These are phyloP conservation scores for Falco punctatus DNA, from an alignment of 2,113 vertebrate species.

Conservation along the genomic window DNA sequence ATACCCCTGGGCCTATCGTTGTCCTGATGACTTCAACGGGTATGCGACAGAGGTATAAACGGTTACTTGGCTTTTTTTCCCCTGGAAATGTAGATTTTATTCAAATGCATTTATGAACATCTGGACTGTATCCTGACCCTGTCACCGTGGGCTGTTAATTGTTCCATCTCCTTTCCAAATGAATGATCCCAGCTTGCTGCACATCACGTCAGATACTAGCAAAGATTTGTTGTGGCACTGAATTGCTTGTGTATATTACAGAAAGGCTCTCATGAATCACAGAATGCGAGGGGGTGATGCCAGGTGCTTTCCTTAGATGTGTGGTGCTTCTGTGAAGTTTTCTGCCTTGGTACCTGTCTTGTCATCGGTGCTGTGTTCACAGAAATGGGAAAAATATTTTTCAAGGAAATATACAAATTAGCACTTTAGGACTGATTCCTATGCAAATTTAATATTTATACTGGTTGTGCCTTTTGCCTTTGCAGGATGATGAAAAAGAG, in stretches of 20 bases:
- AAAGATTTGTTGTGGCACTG: background rate
- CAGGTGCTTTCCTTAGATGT: background rate
- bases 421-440: background rate
- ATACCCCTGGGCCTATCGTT: accelerated
- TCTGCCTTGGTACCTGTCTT: background rate
- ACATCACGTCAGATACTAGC: background rate
- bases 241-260: background rate
- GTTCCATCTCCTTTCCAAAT: background rate
- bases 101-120: background rate
- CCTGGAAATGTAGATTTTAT: background rate
- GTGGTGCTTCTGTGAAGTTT: background rate
- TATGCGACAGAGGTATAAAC: accelerated
- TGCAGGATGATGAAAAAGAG: background rate
- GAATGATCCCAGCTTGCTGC: background rate
- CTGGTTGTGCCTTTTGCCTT: background rate
- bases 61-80: background rate
- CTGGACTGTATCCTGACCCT: background rate
- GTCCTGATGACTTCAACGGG: background rate
- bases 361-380: background rate
- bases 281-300: background rate
- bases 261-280: background rate
- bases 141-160: background rate
- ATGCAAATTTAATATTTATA: background rate
- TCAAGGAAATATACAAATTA: background rate
- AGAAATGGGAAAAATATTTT: background rate